Percentiles rank a stretch among this genome's conserved stretches.
Conservation (phyloP, 2,888 invertebrate genomes). For the Parnassius glacialis region DNA sequence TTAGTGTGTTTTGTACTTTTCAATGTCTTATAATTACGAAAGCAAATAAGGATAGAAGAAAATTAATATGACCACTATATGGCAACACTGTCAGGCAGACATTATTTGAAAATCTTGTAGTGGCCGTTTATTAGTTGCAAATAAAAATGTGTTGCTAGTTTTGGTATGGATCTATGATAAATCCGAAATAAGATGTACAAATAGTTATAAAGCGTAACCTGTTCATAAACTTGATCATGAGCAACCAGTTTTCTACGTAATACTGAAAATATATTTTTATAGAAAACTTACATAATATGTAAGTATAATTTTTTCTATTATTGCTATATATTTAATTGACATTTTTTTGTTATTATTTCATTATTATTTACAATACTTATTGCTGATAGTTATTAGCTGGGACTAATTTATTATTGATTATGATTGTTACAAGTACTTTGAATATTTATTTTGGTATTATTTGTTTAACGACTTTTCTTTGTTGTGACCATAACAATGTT, state of each 20-base stretch:
- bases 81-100: neutral
- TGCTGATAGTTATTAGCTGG: conserved; percentile 10
- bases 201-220: conserved; percentile 23
- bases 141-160: conserved; percentile 6
- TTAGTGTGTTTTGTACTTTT: too few species aligned
- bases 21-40: too few species aligned
- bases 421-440: conserved; percentile 23
- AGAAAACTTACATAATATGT: conserved; percentile 36
- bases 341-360: conserved; percentile 17
- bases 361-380: conserved; percentile 1
- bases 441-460: conserved; percentile 32
- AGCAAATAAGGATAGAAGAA: too few species aligned
- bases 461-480: conserved; percentile 22
- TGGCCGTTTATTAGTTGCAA: conserved; percentile 17
- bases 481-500: conserved; percentile 25
- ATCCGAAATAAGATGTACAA: conserved; percentile 32
- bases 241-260: conserved; percentile 14
- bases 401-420: conserved; percentile 27
- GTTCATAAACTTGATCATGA: conserved; percentile 12
- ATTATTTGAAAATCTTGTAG: conserved; percentile 3
- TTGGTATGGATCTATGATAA: conserved; percentile 22
- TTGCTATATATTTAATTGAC: conserved; percentile 33
- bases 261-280: conserved; percentile 46
- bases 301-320: conserved; percentile 40
- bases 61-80: too few species aligned